Base-by-base conservation (phyloP, 2,113 vertebrate species). In the Leptobrachium ailaonicum region DNA sequence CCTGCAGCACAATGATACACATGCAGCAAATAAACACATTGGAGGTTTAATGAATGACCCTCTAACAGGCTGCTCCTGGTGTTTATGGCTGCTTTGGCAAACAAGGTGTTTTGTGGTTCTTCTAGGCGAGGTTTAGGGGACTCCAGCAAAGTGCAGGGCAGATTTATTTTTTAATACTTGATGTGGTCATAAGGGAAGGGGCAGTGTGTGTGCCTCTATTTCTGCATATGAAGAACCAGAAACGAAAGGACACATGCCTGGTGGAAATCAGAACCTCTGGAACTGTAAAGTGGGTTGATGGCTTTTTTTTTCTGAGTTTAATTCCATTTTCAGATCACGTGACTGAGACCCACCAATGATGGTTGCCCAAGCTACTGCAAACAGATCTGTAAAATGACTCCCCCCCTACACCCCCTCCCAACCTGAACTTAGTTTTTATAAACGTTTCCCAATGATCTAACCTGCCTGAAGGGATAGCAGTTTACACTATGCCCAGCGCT, bases 391-490 rank as follows among this genome's bases (percentile, higher is more conserved):
- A 88, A 86, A 88, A 82, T 85, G 87, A 89, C 82, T 82, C 85
- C 88, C 87, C 87, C 88, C 87, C 87, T 14, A 54, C 77, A 71
- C 85, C 89, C 90, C 88, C 90, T 87, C 89, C 89, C 88, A 85
- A 89, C 87, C 87, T 87, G 88, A 87, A 89, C 86, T 91, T 91
- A 87, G 89, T 89, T 90, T 92, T 92, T 91, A 91, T 92, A 92
- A 92, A 89, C 90, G 88, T 92, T 87, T 90, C 86, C 83, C 89
- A 87, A 91, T 89, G 88, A 92, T 88, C 89, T 89, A 91, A 92
- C 89, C 91, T 91, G 91, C 89, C 89, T 87, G 85, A 88, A 88
- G 90, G 87, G 85, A 86, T 84, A 85, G 82, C 83, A 82, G 47
- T 85, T 81, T 84, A 84, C 85, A 82, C 78, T n/a, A 85, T 87